Conservation (phyloP, 2,113 vertebrate genomes). For the Neogale vison region DNA sequence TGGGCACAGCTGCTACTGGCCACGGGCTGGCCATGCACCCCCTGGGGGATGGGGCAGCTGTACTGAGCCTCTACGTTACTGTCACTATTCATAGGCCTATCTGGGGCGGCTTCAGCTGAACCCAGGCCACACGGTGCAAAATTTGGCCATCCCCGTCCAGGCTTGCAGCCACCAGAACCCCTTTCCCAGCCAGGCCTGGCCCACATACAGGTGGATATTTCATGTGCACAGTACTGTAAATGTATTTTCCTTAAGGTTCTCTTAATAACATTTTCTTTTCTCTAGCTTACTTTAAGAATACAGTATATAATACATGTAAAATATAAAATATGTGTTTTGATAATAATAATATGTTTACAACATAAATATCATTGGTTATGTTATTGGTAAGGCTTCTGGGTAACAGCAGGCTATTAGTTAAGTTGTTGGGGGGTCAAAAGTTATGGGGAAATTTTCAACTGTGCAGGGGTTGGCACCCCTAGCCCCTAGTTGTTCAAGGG, state of each 20-base stretch:
- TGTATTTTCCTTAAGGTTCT: neutral
- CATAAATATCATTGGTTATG: neutral
- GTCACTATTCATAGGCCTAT: too few relatives aligned
- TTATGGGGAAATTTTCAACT: neutral
- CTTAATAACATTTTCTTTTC: neutral
- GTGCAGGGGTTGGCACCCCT: neutral
- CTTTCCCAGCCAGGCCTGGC: too few relatives aligned
- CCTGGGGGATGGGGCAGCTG: too few relatives aligned
- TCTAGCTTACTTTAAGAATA: neutral
- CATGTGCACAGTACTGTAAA: neutral
- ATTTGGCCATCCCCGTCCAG: too few relatives aligned
- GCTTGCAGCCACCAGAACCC: too few relatives aligned
- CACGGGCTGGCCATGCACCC: neutral
- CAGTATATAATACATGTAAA: neutral
- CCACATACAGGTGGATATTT: too few relatives aligned
- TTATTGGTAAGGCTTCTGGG: neutral
- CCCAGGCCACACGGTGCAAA: too few relatives aligned
- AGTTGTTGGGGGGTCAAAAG: neutral
- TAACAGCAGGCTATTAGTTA: neutral
- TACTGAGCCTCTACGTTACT: too few relatives aligned
- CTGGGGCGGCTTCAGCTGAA: too few relatives aligned
- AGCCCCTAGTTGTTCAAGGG: neutral
- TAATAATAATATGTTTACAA: too few relatives aligned
- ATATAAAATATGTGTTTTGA: neutral
- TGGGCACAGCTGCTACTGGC: neutral